Evolutionary conservation across 2,797 vertebrate species (phyloP).

Genomic region (Sardinella longiceps): DNA sequence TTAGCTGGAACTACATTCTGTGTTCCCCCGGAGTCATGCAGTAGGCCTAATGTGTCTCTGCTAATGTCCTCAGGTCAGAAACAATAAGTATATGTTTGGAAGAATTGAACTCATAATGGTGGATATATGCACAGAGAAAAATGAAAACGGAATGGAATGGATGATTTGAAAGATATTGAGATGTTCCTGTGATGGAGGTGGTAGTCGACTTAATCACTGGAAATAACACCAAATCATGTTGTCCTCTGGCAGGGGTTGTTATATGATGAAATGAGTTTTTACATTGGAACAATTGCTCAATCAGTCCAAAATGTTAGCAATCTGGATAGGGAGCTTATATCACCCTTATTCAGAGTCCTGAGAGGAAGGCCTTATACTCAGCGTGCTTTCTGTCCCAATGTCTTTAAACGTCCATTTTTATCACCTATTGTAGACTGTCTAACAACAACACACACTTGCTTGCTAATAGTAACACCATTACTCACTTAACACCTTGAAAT

Average conservation of each 20-base stretch:
- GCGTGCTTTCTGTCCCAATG: not conserved
- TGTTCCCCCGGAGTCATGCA: not conserved
- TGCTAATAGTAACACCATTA: not conserved
- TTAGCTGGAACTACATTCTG: not conserved
- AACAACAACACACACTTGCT: not conserved
- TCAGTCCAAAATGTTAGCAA: not conserved
- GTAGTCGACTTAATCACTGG: not conserved
- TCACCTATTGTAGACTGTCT: not conserved
- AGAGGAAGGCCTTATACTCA: not conserved
- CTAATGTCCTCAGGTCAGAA: slow-evolving; percentile 6
- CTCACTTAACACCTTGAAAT: not conserved
- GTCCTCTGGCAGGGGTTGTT: not conserved
- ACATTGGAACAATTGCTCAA: not conserved
- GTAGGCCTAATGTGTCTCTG: not conserved
- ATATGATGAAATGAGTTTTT: not conserved
- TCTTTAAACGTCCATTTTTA: not conserved
- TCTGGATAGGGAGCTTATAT: not conserved
- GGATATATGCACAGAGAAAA: not conserved
- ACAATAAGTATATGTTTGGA: not conserved
- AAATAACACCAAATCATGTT: not conserved
- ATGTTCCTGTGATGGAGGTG: not conserved
- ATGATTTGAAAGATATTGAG: not conserved
- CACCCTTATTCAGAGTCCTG: not conserved
- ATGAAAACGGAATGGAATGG: not conserved
- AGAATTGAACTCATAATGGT: not conserved